phyloP scores from a whole-genome alignment of 2,888 invertebrate genomes.

The Zaprionus lineosus region DNA sequence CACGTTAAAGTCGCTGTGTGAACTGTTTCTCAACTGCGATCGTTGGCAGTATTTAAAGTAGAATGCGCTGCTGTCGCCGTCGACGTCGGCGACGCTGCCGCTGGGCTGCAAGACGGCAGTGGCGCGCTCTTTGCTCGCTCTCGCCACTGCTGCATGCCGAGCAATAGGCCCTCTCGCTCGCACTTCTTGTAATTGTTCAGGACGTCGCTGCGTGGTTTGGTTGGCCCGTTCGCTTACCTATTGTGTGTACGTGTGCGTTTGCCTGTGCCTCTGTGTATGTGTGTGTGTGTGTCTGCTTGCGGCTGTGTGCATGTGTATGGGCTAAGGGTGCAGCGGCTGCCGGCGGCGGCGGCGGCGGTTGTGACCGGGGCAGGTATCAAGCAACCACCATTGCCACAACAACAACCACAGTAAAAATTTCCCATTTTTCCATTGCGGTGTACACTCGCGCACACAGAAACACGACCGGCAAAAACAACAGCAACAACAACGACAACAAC shows the following conservation, averaged over 20 bases:
- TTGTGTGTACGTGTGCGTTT: conserved; percentile 26
- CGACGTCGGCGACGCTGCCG: conserved; percentile 37
- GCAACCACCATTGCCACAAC: conserved; percentile 82
- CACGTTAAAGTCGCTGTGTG: conserved; percentile 83
- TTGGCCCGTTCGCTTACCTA: conserved; percentile 72
- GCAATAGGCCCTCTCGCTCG: conserved; percentile 30
- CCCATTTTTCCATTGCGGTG: conserved; percentile 82
- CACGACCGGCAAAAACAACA: conserved; percentile 34
- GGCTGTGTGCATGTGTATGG: conserved; percentile 28
- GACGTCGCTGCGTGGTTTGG: conserved; percentile 70
- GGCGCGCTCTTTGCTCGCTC: conserved; percentile 13
- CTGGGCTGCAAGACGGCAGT: conserved; percentile 34
- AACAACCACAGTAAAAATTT: conserved; percentile 83
- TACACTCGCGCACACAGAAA: conserved; percentile 63
- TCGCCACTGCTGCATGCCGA: conserved; percentile 15
- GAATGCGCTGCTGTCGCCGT: conserved; percentile 63
- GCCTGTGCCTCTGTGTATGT: conserved; percentile 27
- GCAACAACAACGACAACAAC: conserved; percentile 18
- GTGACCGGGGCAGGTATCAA: conserved; percentile 78
- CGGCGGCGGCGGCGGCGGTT: conserved; percentile 39
- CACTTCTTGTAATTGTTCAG: conserved; percentile 40
- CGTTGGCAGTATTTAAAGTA: conserved; percentile 82
- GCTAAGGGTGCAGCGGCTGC: conserved; percentile 72
- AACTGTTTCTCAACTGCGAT: conserved; percentile 83
- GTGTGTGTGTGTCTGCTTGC: conserved; percentile 31